Evolutionary conservation across 2,888 invertebrate species (phyloP), one percentile per base, ranked within the genome.

Genomic region (Drosophila formosana): DNA sequence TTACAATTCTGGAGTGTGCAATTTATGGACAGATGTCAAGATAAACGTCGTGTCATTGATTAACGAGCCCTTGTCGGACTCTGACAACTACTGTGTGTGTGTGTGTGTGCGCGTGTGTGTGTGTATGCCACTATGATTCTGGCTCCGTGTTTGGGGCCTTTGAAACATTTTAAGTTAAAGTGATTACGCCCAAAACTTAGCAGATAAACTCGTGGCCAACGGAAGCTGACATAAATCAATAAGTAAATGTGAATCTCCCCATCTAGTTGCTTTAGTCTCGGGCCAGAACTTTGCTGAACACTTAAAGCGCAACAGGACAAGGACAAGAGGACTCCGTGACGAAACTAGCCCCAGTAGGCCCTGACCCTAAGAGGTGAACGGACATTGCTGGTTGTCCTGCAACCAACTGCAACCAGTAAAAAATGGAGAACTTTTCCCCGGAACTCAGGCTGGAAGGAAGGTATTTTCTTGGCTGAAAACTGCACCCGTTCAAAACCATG

Each of bases 1-100:
- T 75, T 80, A 70, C 72, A 86, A 71, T 82, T 86, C 88, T 82
- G 87, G 72, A 88, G 89, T 86, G 72, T 70, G 65, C 65, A 69
- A 83, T 84, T 89, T 89, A 84, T 84, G 88, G 82, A 71, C 72
- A 70, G 60, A 76, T 74, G 78, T 84, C 72, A 75, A 89, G 85
- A 89, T 89, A 89, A 85, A 87, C 89, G 79, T 75, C 58, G 63
- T 79, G 88, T 89, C 89, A 81, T 89, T 85, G 89, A 89, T 85
- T 84, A 85, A 79, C 73, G 75, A 78, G 70, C 72, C 61, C 55
- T 72, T 80, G 71, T 76, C 72, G 73, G 66, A 72, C 58, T 68
- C 68, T 65, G 73, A 23, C 67, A 68, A 53, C 50, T 34, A 41
- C 7, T 41, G 18, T 41, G 60, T 50, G 70, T 52, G 47, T 51